phyloP scores from a whole-genome alignment of 2,113 vertebrate genomes.

The Laticauda colubrina region DNA sequence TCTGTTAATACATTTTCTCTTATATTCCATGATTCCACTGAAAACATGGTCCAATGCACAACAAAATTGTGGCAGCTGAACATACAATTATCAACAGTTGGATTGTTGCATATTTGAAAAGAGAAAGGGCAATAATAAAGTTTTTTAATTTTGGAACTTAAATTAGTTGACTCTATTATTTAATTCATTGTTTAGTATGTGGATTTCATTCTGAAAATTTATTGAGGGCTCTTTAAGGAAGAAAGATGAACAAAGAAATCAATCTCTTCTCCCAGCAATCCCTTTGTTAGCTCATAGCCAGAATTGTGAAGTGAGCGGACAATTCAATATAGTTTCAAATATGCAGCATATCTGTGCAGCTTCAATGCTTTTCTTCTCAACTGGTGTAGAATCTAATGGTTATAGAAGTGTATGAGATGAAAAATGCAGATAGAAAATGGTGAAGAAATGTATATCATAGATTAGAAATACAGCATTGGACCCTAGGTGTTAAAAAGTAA shows the following conservation, averaged over 20 bases:
- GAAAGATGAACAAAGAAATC: neutral
- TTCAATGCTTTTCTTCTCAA: neutral
- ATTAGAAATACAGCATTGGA: neutral
- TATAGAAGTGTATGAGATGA: neutral
- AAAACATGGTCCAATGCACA: neutral
- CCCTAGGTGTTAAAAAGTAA: neutral
- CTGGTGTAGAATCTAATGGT: neutral
- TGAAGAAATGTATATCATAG: too few species aligned
- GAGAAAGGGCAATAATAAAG: neutral
- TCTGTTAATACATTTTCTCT: neutral
- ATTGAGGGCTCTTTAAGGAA: neutral
- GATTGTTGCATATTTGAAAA: neutral
- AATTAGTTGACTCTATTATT: neutral
- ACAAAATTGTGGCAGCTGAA: neutral
- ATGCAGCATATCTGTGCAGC: neutral
- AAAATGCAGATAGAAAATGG: neutral
- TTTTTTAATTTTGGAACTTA: neutral
- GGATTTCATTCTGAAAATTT: neutral
- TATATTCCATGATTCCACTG: neutral
- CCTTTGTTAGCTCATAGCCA: neutral
- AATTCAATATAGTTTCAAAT: neutral
- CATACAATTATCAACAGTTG: neutral
- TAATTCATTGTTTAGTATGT: neutral
- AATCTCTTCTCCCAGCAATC: neutral
- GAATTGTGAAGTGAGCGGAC: neutral